Evolutionary conservation across 2,888 invertebrate genomes (phyloP).

Genomic region (Prionchulus punctatus): DNA sequence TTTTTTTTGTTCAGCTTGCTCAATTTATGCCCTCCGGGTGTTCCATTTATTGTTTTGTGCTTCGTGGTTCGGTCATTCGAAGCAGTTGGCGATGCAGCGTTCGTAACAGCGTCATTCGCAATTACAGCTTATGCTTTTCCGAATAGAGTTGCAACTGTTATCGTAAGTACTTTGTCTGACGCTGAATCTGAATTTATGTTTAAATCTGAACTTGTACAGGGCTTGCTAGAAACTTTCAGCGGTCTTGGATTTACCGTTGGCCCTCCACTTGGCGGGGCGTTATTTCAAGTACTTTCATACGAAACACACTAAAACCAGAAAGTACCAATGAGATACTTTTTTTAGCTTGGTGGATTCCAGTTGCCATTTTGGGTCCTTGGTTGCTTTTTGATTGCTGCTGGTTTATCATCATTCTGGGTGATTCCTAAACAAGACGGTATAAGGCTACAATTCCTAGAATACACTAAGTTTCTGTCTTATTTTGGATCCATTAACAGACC

Average conservation of each 20-base stretch:
- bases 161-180: constrained; percentile 22
- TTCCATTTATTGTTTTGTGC: constrained; percentile 25
- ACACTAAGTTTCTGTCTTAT: background rate
- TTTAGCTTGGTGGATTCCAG: constrained; percentile 54
- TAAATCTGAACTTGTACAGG: too few species aligned
- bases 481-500: background rate
- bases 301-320: too few species aligned
- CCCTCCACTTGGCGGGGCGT: constrained; percentile 68
- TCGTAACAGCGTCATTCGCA: constrained; percentile 35
- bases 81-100: constrained; percentile 30
- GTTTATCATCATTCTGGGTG: background rate
- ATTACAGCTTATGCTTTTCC: constrained; percentile 37
- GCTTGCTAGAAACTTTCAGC: constrained; percentile 50
- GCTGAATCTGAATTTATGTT: too few species aligned
- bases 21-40: constrained; percentile 26
- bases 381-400: constrained; percentile 40
- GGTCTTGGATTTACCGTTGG: constrained; percentile 73
- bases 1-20: constrained; percentile 18
- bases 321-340: background rate
- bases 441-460: background rate
- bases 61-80: constrained; percentile 25
- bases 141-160: constrained; percentile 33
- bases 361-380: constrained; percentile 67
- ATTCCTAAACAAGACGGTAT: background rate
- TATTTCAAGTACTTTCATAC: constrained; percentile 42